These are phyloP conservation scores for Penaeus indicus DNA, from an alignment of 1,140 invertebrate species.

Conservation along the genomic window DNA sequence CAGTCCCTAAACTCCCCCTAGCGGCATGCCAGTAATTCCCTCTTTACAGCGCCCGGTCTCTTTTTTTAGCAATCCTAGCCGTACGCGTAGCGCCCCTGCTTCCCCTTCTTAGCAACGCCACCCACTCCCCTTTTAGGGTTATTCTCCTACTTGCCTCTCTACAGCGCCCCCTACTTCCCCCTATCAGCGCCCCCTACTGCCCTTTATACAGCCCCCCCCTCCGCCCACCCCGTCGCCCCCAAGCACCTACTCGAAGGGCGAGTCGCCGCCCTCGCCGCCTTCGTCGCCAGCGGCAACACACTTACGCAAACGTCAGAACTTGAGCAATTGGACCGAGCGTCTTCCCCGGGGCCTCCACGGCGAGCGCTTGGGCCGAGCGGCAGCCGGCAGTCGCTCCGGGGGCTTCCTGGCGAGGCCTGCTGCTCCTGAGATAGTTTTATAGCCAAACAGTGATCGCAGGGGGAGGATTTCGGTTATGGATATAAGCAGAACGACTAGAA, in stretches of 20 bases:
- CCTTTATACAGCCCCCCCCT: too few species aligned
- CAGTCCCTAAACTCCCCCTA: too few species aligned
- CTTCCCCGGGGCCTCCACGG: not conserved
- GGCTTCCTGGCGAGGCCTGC: not conserved
- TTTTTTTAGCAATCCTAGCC: too few species aligned
- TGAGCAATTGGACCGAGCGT: slow-evolving; percentile 30
- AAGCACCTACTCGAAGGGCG: not conserved
- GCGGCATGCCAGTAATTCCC: too few species aligned
- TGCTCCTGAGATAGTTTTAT: slow-evolving; percentile 32
- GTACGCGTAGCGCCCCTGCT: too few species aligned
- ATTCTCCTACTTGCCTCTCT: too few species aligned
- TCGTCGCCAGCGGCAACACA: not conserved
- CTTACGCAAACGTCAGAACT: slow-evolving; percentile 40
- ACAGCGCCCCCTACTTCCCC: too few species aligned
- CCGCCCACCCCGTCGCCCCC: not conserved
- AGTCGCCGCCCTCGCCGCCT: not conserved
- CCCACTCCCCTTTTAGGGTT: too few species aligned
- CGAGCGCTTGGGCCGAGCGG: not conserved
- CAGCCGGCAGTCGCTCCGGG: not conserved
- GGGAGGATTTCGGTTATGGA: slow-evolving; percentile 39
- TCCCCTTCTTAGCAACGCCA: too few species aligned
- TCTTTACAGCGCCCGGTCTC: too few species aligned
- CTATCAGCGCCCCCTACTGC: too few species aligned
- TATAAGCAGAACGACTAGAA: slow-evolving; percentile 43
- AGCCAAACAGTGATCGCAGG: slow-evolving; percentile 35